A percentile compares a stretch with the other conserved stretches of the same genome.
phyloP scores from a whole-genome alignment of 2,888 invertebrate genomes.

The Stictocephala bisonia region DNA sequence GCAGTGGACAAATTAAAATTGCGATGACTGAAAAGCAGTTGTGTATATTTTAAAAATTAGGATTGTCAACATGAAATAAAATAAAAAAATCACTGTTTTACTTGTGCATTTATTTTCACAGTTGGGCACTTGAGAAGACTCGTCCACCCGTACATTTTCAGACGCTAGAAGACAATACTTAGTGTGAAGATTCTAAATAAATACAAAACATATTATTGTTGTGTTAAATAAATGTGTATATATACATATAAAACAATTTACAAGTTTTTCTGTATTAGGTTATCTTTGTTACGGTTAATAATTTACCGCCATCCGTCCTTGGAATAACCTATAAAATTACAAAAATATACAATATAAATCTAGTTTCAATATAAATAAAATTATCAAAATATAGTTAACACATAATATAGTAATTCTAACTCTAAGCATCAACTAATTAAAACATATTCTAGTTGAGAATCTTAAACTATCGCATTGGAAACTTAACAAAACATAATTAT shows the following conservation, averaged over 20 bases:
- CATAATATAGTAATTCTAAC: conserved; percentile 15
- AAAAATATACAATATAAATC: conserved; percentile 36
- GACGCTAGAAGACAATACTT: conserved; percentile 19
- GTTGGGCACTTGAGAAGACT: conserved; percentile 28
- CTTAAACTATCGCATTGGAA: conserved; percentile 6
- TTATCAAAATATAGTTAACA: conserved; percentile 34
- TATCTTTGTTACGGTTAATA: conserved; percentile 23
- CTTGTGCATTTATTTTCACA: conserved; percentile 33
- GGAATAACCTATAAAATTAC: conserved; percentile 38
- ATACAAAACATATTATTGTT: conserved; percentile 11
- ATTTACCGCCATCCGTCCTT: conserved; percentile 24
- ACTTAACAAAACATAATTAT: not conserved
- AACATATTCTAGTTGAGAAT: not conserved
- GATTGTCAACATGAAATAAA: no score
- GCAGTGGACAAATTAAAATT: no score
- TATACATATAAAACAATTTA: conserved; percentile 32
- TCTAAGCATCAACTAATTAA: conserved; percentile 1
- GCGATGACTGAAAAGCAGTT: no score
- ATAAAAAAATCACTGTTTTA: no score
- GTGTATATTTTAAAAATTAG: no score
- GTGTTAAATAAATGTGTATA: not conserved
- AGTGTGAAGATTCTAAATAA: conserved; percentile 1
- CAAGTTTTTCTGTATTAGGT: conserved; percentile 8
- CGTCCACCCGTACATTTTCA: conserved; percentile 1
- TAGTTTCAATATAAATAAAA: conserved; percentile 36